Evolutionary conservation across 2,113 vertebrate species (phyloP).

Genomic region (Podocnemis expansa): DNA sequence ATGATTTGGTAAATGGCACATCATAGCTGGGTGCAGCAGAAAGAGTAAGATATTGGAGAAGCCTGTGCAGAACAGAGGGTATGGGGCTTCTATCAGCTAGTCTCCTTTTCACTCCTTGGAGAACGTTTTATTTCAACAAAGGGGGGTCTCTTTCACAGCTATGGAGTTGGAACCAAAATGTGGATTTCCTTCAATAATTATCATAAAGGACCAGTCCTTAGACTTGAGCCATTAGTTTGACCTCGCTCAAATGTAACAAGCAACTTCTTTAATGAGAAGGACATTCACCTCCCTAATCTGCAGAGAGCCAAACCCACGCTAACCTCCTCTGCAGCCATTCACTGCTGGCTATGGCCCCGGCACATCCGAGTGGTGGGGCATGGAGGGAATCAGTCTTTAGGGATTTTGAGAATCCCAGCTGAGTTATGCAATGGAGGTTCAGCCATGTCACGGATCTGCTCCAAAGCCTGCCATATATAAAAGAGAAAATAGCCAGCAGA

Average conservation of each 20-base stretch:
- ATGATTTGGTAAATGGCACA: neutral
- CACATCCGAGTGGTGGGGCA: neutral
- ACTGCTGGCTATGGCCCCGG: neutral
- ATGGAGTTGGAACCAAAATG: rapidly evolving
- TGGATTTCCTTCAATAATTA: too few species aligned
- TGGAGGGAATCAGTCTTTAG: slow-evolving; percentile 1
- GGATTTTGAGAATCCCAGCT: slow-evolving; percentile 29
- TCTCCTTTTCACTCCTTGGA: neutral
- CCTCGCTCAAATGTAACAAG: neutral
- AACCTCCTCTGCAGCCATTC: rapidly evolving
- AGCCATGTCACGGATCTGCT: neutral
- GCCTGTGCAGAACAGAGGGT: neutral
- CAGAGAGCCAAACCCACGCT: neutral
- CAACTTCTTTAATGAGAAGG: neutral
- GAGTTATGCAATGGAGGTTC: slow-evolving; percentile 23
- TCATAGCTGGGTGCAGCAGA: neutral
- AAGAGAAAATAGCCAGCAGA: slow-evolving; percentile 20
- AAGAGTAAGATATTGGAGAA: neutral
- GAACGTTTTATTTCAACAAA: neutral
- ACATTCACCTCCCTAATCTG: neutral
- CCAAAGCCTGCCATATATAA: neutral
- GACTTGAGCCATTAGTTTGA: neutral
- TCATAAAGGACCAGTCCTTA: neutral
- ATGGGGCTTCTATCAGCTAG: neutral
- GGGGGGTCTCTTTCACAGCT: neutral